Base-by-base conservation (phyloP, 2,888 invertebrate species). In the Rhagophthalmus giganteus region DNA sequence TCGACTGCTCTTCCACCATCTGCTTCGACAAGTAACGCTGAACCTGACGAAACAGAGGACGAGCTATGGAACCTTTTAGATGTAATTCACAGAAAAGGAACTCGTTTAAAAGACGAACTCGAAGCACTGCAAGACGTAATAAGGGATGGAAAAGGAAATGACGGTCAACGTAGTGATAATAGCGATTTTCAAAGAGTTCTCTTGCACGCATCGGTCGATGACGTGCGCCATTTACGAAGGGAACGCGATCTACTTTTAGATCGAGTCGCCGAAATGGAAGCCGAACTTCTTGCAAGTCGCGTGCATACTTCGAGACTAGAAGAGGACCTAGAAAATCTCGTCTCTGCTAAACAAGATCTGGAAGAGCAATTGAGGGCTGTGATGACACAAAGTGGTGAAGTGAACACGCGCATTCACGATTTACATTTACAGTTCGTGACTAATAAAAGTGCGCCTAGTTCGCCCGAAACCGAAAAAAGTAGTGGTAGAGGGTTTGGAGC, bases 41-140 rank as follows among this genome's bases (percentile, higher is more conserved):
- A 44, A 35, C 41, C 72, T 34, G 77, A 76, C 57, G 79, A 79
- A 59, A 84, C 86, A 10, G 85, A 90, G 68, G 90, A 91, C 72
- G 92, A 92, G 68, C 78, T 93, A 38, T 88, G 90, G 85, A 89
- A 89, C 66, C 79, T 93, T 32, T 79, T 93, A 63, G 92, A 93
- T 72, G 87, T 90, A 67, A 92, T 93, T 66, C 90, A 92, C 68
- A 81, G 88, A 51, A 90, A 86, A 66, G 83, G 91, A 62, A 79
- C 80, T 7, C 72, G 80, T 45, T 76, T 82, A 57, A 76, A 81
- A 67, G 78, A 81, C 53, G 83, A 83, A 62, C 72, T 74, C 13
- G 81, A 82, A 8, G 79, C 84, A 65, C 79, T 87, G 57, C 85
- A 87, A 42, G 80, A 76, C 13, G 75, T 79, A 57, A 73, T 76